Percentiles rank a stretch among this genome's conserved stretches.
Evolutionary conservation across 2,888 invertebrate genomes (phyloP).

Genomic region (Nesidiocoris tenuis): DNA sequence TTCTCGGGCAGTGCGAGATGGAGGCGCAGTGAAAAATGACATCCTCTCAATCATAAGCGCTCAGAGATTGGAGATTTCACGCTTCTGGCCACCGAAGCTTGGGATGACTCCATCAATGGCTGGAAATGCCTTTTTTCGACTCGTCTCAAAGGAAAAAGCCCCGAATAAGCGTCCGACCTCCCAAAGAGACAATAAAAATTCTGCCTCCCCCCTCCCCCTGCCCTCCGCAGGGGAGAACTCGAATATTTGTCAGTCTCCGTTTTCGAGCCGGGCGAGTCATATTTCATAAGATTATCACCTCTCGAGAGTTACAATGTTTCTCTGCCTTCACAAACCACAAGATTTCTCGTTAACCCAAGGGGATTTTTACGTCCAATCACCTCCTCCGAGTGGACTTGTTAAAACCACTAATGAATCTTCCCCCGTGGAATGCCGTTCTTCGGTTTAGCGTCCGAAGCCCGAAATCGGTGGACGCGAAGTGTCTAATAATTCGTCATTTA

Average conservation of each 20-base stretch:
- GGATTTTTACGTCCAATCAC: conserved; percentile 7
- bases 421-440: conserved; percentile 11
- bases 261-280: conserved; percentile 20
- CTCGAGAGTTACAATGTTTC: conserved; percentile 21
- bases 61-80: conserved; percentile 13
- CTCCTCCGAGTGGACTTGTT: conserved; percentile 12
- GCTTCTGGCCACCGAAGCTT: conserved; percentile 15
- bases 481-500: conserved; percentile 20
- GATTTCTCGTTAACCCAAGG: background rate
- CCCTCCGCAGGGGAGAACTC: no score
- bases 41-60: conserved; percentile 8
- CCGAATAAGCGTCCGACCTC: conserved; percentile 16
- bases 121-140: background rate
- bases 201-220: background rate
- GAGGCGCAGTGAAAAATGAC: background rate
- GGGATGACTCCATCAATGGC: conserved; percentile 7
- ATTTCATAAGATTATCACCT: conserved; percentile 41
- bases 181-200: conserved; percentile 39
- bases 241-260: conserved; percentile 30
- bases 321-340: conserved; percentile 29
- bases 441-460: conserved; percentile 1
- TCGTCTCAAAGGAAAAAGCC: background rate
- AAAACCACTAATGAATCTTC: conserved; percentile 35
- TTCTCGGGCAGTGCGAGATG: conserved; percentile 1
- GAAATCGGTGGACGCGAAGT: background rate